phyloP scores from a whole-genome alignment of 2,797 vertebrate genomes.

The Phrynocephalus vlangalii region DNA sequence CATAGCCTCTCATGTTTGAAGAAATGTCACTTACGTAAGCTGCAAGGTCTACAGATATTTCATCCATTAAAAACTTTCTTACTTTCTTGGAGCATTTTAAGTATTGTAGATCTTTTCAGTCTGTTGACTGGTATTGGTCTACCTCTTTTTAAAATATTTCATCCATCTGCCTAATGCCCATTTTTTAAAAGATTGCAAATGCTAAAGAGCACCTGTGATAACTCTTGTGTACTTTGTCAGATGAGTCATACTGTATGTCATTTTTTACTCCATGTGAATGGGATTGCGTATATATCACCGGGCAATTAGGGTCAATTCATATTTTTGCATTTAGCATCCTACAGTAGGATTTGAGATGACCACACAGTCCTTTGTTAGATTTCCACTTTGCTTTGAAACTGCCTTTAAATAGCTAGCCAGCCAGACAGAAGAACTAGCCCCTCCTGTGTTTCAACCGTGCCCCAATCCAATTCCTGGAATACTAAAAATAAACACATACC shows the following conservation, averaged over 20 bases:
- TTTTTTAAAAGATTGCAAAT: background rate
- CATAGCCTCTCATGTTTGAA: background rate
- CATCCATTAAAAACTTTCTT: too few species aligned
- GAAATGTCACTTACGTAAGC: background rate
- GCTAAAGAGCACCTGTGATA: too few species aligned
- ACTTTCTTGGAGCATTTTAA: too few species aligned
- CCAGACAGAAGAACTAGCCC: background rate
- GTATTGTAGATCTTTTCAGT: too few species aligned
- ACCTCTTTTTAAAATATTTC: background rate
- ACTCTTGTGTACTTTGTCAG: too few species aligned
- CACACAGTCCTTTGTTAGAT: background rate
- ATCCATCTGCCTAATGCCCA: background rate
- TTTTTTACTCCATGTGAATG: too few species aligned
- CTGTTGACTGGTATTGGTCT: too few species aligned
- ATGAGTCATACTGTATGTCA: too few species aligned
- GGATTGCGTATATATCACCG: too few species aligned
- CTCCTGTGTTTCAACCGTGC: background rate
- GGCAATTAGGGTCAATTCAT: too few species aligned
- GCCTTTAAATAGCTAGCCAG: background rate
- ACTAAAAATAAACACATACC: background rate
- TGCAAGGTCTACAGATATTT: background rate
- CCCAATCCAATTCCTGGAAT: background rate
- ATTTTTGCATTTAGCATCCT: too few species aligned
- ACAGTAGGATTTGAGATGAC: too few species aligned
- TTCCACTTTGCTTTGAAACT: background rate